Conservation (phyloP, 2,113 vertebrate species). For the Ptilonorhynchus violaceus region DNA sequence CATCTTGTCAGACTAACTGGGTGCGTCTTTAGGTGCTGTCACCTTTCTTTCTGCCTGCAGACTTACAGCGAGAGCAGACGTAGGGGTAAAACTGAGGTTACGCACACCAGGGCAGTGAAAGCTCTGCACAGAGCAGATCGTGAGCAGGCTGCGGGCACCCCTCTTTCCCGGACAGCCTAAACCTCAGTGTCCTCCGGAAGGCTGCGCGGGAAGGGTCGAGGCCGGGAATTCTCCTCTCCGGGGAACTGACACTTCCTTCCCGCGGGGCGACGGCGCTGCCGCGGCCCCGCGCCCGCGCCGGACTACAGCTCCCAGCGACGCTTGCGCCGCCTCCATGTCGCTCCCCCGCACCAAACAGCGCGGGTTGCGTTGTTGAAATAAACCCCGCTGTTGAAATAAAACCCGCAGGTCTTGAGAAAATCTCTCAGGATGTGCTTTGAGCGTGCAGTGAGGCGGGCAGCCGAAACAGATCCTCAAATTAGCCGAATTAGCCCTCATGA, state of each 20-base stretch:
- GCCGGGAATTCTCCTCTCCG: fast-evolving
- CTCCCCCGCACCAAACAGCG: fast-evolving
- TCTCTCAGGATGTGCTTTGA: not conserved
- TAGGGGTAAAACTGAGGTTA: fast-evolving
- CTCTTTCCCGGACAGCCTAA: not conserved
- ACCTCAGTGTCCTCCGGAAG: not conserved
- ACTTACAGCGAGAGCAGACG: not conserved
- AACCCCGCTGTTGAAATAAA: too few species aligned
- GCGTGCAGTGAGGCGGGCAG: not conserved
- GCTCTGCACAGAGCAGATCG: not conserved
- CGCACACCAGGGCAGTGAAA: not conserved
- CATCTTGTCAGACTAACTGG: not conserved
- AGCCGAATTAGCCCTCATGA: not conserved
- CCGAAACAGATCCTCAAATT: not conserved
- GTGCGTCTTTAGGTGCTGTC: not conserved
- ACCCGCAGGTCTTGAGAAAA: too few species aligned
- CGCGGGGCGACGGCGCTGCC: fast-evolving
- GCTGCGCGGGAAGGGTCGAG: not conserved
- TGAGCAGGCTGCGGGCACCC: not conserved
- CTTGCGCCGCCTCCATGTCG: not conserved
- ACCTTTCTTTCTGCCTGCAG: not conserved
- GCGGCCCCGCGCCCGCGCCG: fast-evolving
- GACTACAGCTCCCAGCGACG: constrained; percentile 25
- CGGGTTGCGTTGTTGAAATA: fast-evolving
- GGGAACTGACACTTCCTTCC: fast-evolving